A percentile compares a stretch with the other conserved stretches of the same genome.
These are phyloP conservation scores for Psittacus erithacus DNA, from an alignment of 2,113 vertebrate species.

Conservation along the genomic window DNA sequence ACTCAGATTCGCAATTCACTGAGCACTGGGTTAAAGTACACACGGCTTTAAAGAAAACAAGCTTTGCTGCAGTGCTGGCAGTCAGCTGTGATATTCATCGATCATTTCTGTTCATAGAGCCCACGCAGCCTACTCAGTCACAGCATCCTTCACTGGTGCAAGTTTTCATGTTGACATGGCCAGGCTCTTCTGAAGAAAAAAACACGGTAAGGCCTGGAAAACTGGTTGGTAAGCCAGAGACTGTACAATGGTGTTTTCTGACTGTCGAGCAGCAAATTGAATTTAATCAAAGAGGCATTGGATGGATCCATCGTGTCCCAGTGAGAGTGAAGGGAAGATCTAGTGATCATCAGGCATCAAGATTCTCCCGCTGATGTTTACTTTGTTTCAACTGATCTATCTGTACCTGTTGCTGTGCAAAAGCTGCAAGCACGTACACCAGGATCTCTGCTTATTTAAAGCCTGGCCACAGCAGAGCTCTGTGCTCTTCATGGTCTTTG, in stretches of 20 bases:
- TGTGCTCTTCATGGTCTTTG: neutral
- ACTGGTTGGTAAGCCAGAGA: rapidly evolving
- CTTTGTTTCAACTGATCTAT: neutral
- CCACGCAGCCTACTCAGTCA: neutral
- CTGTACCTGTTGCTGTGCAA: neutral
- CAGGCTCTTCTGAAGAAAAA: neutral
- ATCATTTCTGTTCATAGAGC: neutral
- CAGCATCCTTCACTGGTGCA: neutral
- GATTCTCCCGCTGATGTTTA: neutral
- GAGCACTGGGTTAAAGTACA: neutral
- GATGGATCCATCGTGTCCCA: neutral
- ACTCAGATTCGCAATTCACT: rapidly evolving
- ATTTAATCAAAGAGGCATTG: neutral
- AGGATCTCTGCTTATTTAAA: neutral
- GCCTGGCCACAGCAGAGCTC: neutral
- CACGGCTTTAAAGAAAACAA: neutral
- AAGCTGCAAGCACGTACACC: neutral
- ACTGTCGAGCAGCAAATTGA: neutral
- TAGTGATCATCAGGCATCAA: neutral
- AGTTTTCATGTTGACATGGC: neutral
- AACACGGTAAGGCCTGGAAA: neutral
- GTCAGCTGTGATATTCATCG: neutral
- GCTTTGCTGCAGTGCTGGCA: slow-evolving; percentile 5
- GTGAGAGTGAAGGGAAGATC: neutral
- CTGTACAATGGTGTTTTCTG: neutral